These are phyloP conservation scores for Hoplostethus atlanticus DNA, from an alignment of 2,797 vertebrate genomes.

Conservation along the genomic window DNA sequence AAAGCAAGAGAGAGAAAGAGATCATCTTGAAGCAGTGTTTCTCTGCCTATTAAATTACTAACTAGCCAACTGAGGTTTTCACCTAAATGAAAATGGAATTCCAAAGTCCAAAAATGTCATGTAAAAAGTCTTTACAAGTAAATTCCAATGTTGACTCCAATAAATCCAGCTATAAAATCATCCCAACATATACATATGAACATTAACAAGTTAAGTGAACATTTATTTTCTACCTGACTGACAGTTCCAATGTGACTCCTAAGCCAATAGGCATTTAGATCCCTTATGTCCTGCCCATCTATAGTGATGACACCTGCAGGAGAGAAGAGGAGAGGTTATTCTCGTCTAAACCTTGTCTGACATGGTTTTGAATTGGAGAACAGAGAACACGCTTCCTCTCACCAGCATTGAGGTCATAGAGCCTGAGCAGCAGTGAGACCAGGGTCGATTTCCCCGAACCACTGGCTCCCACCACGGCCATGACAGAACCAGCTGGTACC, in stretches of 20 bases:
- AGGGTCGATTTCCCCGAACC: slow-evolving; percentile 96
- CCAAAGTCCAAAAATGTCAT: neutral
- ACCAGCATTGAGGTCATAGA: slow-evolving; percentile 88
- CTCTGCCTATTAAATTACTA: neutral
- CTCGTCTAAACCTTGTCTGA: neutral
- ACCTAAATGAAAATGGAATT: neutral
- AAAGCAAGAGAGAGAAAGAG: neutral
- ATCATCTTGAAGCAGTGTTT: neutral
- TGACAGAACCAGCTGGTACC: slow-evolving; percentile 92
- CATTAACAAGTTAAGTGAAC: neutral
- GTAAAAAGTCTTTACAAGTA: neutral
- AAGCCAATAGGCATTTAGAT: slow-evolving; percentile 94
- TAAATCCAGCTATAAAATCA: too few species aligned
- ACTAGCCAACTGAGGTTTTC: neutral
- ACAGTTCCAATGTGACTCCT: slow-evolving; percentile 94
- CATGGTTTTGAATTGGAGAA: too few species aligned
- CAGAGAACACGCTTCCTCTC: slow-evolving; percentile 30
- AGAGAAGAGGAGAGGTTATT: slow-evolving; percentile 1
- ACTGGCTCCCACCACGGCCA: slow-evolving; percentile 94
- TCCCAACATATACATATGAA: too few species aligned
- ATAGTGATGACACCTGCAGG: slow-evolving; percentile 87
- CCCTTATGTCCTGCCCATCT: slow-evolving; percentile 91
- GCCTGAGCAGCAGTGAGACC: slow-evolving; percentile 91
- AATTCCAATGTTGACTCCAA: too few species aligned
- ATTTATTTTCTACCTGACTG: slow-evolving; percentile 89